Conservation (phyloP, 2,113 vertebrate species). For the Cyprinus carpio region DNA sequence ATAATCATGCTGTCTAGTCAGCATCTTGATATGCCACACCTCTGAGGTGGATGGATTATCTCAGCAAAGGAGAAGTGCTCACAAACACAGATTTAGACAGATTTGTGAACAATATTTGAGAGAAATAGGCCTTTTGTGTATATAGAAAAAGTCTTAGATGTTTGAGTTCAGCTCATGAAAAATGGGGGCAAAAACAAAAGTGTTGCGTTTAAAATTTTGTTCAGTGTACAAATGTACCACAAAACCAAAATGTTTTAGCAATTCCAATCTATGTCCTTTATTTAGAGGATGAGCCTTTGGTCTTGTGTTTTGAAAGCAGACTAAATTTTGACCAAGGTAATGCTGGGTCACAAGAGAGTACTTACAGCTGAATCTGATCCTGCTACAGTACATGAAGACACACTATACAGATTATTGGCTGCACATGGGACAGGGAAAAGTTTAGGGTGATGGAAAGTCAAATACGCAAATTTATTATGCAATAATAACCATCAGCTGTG, state of each 20-base stretch:
- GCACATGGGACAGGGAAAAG: background rate
- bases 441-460: background rate
- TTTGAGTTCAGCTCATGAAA: too few species aligned
- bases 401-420: conserved; percentile 11
- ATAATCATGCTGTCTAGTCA: too few species aligned
- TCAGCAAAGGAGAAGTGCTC: too few species aligned
- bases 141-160: too few species aligned
- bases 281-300: background rate
- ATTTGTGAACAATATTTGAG: too few species aligned
- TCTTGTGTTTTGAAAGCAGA: background rate
- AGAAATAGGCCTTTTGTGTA: too few species aligned
- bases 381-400: background rate
- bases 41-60: too few species aligned
- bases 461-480: background rate
- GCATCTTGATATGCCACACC: too few species aligned
- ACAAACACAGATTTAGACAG: too few species aligned
- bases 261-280: background rate
- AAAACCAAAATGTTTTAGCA: background rate
- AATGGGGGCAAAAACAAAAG: too few species aligned
- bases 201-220: too few species aligned
- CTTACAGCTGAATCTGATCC: conserved; percentile 1
- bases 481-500: background rate
- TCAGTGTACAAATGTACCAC: too few species aligned
- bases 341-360: background rate
- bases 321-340: background rate